Conservation (phyloP, 1,140 invertebrate genomes). For the Vanessa atalanta region DNA sequence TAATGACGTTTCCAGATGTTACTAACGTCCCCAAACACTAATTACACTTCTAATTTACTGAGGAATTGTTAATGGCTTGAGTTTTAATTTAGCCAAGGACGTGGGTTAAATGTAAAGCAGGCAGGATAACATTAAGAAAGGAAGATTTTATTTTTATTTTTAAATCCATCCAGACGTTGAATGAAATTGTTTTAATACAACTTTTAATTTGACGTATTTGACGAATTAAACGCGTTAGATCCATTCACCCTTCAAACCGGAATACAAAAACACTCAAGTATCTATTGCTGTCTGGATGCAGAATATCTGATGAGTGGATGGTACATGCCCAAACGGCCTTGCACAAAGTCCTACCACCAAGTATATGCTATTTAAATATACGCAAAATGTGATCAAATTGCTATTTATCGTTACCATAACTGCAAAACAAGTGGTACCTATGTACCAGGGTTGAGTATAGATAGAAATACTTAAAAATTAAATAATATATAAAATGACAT, state of each 20-base stretch:
- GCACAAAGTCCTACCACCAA: not conserved
- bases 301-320: too few relatives aligned
- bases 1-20: conserved; percentile 23
- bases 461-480: too few relatives aligned
- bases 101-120: conserved; percentile 14
- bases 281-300: too few relatives aligned
- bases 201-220: too few relatives aligned
- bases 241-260: too few relatives aligned
- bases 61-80: conserved; percentile 21
- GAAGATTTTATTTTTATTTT: not conserved
- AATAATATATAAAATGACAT: too few relatives aligned
- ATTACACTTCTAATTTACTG: conserved; percentile 29
- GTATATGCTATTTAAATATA: not conserved
- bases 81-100: conserved; percentile 18
- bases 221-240: too few relatives aligned
- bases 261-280: too few relatives aligned
- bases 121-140: not conserved
- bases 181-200: not conserved
- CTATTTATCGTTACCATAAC: too few relatives aligned
- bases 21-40: conserved; percentile 18
- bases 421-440: too few relatives aligned
- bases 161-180: not conserved
- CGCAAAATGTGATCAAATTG: not conserved
- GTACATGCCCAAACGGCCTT: too few relatives aligned
- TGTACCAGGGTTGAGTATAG: too few relatives aligned